Percentiles rank a stretch among this genome's conserved stretches.
Conservation (phyloP, 2,797 vertebrate species). For the Anniella stebbinsi region DNA sequence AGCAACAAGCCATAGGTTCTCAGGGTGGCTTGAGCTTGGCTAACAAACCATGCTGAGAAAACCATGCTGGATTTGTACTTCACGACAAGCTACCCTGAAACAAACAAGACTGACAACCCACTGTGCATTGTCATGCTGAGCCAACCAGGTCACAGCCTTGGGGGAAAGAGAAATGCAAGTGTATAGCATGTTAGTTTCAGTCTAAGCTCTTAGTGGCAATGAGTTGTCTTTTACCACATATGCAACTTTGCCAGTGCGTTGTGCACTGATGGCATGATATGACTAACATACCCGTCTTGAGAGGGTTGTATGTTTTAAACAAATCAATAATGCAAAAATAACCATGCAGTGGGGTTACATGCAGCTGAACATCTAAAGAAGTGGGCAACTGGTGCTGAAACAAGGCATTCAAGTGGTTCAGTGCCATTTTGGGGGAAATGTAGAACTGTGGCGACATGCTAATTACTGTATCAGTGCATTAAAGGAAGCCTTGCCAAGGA, state of each 20-base stretch:
- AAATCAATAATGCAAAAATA: not conserved
- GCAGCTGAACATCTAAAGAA: not conserved
- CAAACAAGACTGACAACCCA: no score
- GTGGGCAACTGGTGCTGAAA: not conserved
- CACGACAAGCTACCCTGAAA: no score
- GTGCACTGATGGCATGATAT: not conserved
- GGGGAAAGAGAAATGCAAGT: not conserved
- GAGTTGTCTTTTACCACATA: not conserved
- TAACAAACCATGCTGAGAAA: no score
- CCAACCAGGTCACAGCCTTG: not conserved
- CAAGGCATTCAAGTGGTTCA: not conserved
- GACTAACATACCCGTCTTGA: no score
- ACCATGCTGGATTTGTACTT: no score
- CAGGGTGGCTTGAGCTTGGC: no score
- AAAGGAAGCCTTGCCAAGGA: constrained; percentile 71
- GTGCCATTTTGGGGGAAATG: constrained; percentile 52
- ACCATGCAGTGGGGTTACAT: not conserved
- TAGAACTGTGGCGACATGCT: constrained; percentile 52
- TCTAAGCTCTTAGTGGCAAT: not conserved
- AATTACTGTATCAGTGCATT: constrained; percentile 65
- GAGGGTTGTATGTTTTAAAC: not conserved
- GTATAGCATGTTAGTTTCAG: not conserved
- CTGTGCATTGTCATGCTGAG: no score
- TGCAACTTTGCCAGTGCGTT: not conserved
- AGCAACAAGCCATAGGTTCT: no score